Conservation (phyloP, 2,888 invertebrate genomes). For the Mermis nigrescens region DNA sequence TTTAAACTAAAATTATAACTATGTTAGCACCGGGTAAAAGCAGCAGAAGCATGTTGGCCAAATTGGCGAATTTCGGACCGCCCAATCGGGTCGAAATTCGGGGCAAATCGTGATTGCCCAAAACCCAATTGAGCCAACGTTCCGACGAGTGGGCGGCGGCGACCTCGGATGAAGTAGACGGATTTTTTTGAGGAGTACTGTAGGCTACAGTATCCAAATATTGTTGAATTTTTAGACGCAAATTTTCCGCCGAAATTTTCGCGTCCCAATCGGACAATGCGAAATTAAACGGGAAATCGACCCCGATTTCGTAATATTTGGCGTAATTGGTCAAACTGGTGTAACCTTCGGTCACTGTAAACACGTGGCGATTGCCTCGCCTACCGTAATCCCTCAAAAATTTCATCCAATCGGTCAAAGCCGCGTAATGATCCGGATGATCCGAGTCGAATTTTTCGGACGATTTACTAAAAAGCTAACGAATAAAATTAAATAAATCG, state of each 20-base stretch:
- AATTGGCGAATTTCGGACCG: neutral
- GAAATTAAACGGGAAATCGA: constrained; percentile 1
- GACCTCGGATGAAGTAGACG: no score
- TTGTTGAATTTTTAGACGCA: no score
- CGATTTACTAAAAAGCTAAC: no score
- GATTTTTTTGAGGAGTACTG: no score
- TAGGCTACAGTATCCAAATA: no score
- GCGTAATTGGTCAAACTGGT: neutral
- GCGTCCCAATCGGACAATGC: neutral
- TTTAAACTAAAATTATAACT: no score
- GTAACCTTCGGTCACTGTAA: neutral
- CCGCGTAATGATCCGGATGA: constrained; percentile 1
- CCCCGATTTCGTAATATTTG: neutral
- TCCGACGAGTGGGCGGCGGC: no score
- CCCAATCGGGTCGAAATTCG: neutral
- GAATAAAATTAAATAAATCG: no score
- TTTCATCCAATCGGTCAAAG: neutral
- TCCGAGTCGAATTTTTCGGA: neutral
- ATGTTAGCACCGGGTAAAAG: neutral
- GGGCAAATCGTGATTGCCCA: neutral
- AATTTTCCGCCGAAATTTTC: no score
- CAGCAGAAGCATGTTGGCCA: neutral
- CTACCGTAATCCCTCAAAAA: neutral
- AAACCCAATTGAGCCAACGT: neutral
- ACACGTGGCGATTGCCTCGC: neutral